A percentile compares a stretch with the other conserved stretches of the same genome.
Evolutionary conservation across 2,888 invertebrate species (phyloP).

Genomic region (Rhogogaster chlorosoma): DNA sequence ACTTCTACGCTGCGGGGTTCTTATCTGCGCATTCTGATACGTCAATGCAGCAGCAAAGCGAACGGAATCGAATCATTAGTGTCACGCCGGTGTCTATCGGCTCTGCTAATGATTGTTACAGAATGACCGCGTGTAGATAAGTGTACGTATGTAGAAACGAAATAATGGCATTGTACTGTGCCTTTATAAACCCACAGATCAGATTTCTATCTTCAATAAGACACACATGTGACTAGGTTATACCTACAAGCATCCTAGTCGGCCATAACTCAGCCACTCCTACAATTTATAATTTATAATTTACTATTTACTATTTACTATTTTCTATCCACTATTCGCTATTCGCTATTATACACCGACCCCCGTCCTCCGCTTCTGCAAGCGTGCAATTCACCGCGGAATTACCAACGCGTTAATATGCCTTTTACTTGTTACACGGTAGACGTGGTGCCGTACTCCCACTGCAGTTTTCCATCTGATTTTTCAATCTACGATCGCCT

Average conservation of each 20-base stretch:
- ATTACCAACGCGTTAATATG: conserved; percentile 2
- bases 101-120: conserved; percentile 46
- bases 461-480: too few relatives aligned
- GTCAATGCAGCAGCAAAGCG: neutral
- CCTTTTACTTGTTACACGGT: neutral
- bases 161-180: conserved; percentile 75
- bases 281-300: conserved; percentile 21
- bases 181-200: conserved; percentile 58
- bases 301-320: conserved; percentile 14
- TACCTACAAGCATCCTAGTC: conserved; percentile 40
- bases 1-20: neutral
- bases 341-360: neutral
- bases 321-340: neutral
- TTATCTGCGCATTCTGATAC: too few relatives aligned
- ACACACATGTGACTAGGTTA: conserved; percentile 53
- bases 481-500: neutral
- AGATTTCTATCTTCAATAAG: conserved; percentile 77
- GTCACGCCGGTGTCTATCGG: conserved; percentile 51
- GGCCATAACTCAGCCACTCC: conserved; percentile 46
- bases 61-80: conserved; percentile 73
- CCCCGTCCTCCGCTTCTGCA: too few relatives aligned
- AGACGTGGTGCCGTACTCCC: too few relatives aligned
- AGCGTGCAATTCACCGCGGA: neutral
- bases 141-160: conserved; percentile 58
- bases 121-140: neutral